These are phyloP conservation scores for Lamellibrachia columna DNA, from an alignment of 2,888 invertebrate species.

Conservation along the genomic window DNA sequence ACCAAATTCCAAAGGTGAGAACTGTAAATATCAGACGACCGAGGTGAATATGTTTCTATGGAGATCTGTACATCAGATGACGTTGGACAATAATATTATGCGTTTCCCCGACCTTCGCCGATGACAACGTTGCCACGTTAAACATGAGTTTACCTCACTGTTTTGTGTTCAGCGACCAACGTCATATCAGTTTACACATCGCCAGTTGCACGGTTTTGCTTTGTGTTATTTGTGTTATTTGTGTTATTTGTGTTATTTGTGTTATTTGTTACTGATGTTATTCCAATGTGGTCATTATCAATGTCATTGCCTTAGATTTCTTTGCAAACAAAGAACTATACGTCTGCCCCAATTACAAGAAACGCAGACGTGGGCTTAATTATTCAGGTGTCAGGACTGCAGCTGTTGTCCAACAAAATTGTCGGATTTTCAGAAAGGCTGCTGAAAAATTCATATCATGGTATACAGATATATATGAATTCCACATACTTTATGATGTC, in stretches of 20 bases:
- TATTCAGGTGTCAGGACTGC: too few relatives aligned
- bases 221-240: neutral
- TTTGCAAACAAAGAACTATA: too few relatives aligned
- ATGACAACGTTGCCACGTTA: neutral
- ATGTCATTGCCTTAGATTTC: too few relatives aligned
- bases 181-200: neutral
- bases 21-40: too few relatives aligned
- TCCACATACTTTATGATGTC: neutral
- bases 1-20: too few relatives aligned
- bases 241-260: neutral
- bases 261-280: neutral
- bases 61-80: neutral
- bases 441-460: neutral
- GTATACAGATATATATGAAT: neutral
- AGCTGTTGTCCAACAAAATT: too few relatives aligned
- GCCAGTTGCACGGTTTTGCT: too few relatives aligned
- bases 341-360: too few relatives aligned
- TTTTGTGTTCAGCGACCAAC: neutral
- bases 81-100: neutral
- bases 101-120: neutral
- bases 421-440: neutral
- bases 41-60: too few relatives aligned
- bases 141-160: neutral
- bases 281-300: neutral
- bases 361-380: too few relatives aligned